Evolutionary conservation across 2,888 invertebrate species (phyloP), one percentile per base, ranked within the genome.

Genomic region (Drosophila pseudotakahashii): DNA sequence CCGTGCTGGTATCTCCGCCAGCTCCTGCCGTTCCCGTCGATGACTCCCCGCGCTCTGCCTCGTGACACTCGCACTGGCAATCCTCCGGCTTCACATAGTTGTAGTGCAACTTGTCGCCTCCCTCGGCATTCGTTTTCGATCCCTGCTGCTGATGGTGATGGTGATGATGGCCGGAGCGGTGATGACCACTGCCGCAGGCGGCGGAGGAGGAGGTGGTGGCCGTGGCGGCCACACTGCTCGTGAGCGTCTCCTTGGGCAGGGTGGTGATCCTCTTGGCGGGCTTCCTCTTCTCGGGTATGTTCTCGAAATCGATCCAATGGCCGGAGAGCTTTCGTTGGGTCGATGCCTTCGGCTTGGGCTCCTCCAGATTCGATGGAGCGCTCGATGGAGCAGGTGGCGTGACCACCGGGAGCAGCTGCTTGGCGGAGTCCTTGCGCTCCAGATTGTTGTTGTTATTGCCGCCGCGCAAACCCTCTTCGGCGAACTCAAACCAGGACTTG

Each of bases 71-170:
- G 92, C 97, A 97, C 90, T 96, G 95, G 89, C 97, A 97, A 87
- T 96, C 96, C 90, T 97, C 97, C 6, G 97, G 97, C 91, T 96
- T 96, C 59, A 97, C 97, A 92, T 97, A 97, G 92, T 94, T 96
- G 81, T 95, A 95, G 76, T 95, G 93, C 42, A 94, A 93, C 71
- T 92, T 92, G 36, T 89, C 84, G 10, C 74, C 75, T 0, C 52
- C 39, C 2, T 45, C 54, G 2, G 68, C 1, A 13, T 34, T 30
- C 11, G 67, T 44, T 4, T 78, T 74, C 3, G 30, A 11, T 13
- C 30, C 7, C 71, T 77, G 79, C 10, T 77, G 77, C 47, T 74
- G 57, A 1, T 77, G 79, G 0, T 78, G 79, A 23, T 75, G 78
- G 7, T 74, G 69, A 5, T 55, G 54, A 10, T 77, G 82, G 6